Evolutionary conservation across 2,888 invertebrate genomes (phyloP).

Genomic region (Strigamia crassipes): DNA sequence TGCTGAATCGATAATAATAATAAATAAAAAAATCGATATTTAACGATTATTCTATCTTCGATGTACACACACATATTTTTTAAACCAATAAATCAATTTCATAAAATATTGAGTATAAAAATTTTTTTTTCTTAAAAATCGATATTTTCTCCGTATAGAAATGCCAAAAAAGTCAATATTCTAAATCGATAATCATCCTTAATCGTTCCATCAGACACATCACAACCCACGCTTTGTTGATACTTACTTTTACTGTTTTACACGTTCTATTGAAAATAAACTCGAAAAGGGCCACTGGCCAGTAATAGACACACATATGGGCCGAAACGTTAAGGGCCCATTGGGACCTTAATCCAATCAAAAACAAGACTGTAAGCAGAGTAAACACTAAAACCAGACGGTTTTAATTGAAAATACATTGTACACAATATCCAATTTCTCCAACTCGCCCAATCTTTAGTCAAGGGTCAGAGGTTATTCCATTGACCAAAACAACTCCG

Average conservation of each 20-base stretch:
- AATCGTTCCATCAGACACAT: neutral
- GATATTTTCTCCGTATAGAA: too few species aligned
- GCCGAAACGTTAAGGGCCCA: slow-evolving; percentile 2
- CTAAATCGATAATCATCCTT: neutral
- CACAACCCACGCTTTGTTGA: neutral
- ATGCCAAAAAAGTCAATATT: too few species aligned
- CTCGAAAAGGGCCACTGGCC: neutral
- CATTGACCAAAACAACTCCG: neutral
- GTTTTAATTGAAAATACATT: slow-evolving; percentile 10
- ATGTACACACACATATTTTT: too few species aligned
- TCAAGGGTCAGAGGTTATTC: neutral
- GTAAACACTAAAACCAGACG: slow-evolving; percentile 2
- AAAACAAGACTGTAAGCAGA: neutral
- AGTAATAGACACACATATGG: neutral
- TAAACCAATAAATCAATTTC: too few species aligned
- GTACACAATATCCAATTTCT: slow-evolving; percentile 2
- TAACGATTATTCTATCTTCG: too few species aligned
- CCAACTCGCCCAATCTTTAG: neutral
- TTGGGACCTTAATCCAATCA: slow-evolving; percentile 3
- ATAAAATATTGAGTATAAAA: too few species aligned
- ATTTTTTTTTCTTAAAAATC: too few species aligned
- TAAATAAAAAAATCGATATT: too few species aligned
- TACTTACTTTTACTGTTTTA: neutral
- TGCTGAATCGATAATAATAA: too few species aligned
- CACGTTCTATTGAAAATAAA: slow-evolving; percentile 3